Conservation (phyloP, 2,797 vertebrate genomes). For the Hypotaenidia okinawae region DNA sequence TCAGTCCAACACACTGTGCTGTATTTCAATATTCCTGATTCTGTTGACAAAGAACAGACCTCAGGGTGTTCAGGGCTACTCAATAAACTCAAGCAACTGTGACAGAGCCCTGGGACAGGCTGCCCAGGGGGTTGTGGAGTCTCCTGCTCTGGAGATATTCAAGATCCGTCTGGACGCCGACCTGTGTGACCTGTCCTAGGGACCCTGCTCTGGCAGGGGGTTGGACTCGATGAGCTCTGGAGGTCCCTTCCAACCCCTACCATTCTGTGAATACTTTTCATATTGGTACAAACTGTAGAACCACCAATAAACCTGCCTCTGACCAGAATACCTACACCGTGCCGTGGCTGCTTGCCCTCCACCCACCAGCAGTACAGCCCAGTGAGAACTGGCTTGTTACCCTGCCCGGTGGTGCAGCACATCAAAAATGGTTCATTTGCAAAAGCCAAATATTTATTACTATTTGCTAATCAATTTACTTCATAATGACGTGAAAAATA, state of each 20-base stretch:
- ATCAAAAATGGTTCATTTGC: background rate
- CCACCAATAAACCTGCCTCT: background rate
- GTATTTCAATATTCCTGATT: background rate
- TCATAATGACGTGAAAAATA: slow-evolving; percentile 38
- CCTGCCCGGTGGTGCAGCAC: background rate
- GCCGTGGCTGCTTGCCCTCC: background rate
- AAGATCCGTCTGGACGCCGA: too few species aligned
- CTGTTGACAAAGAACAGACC: background rate
- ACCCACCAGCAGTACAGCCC: background rate
- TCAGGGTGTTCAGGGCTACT: background rate
- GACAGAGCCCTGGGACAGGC: background rate
- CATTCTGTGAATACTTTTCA: background rate
- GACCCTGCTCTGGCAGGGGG: too few species aligned
- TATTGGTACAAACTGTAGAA: background rate
- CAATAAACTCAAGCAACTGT: background rate
- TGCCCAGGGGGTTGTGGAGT: too few species aligned
- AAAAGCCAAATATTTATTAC: slow-evolving; percentile 42
- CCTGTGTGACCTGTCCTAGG: too few species aligned
- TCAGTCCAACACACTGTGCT: background rate
- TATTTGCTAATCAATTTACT: slow-evolving; percentile 10
- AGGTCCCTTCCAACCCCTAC: too few species aligned
- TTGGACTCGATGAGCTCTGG: too few species aligned
- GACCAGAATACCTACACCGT: background rate
- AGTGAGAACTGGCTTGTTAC: background rate
- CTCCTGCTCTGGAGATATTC: too few species aligned